Base-by-base conservation (phyloP, 1,140 invertebrate genomes). In the Macrosteles quadrilineatus region DNA sequence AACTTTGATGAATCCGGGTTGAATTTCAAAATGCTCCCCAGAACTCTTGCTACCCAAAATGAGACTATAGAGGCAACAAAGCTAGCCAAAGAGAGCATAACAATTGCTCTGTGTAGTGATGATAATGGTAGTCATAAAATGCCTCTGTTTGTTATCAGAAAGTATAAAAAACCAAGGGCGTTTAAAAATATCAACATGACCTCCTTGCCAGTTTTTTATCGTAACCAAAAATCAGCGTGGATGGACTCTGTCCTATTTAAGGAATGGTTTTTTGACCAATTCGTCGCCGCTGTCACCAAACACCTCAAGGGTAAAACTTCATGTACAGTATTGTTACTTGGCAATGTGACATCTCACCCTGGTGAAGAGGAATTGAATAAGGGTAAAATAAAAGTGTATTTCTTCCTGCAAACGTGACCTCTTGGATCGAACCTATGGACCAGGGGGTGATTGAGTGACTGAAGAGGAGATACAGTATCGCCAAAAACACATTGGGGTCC, bases 1-100 rank as follows among this genome's bases (percentile, higher is more conserved):
- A n/a, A n/a, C n/a, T n/a, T 65, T 21, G 29, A 65, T 40, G 63
- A 65, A 32, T 9, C 63, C 9, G 29, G 63, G 11, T 21, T 36
- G 40, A 65, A 65, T 21, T 36, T n/a, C 23, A 36, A 65, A 65
- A 65, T 36, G 29, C 29, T 65, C 11, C 29, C 17, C 4, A 2
- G 36, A n/a, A n/a, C n/a, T n/a, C n/a, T n/a, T n/a, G 3, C 21
- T 36, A 36, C 31, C 32, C 12, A 17, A 23, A 36, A n/a, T 17
- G n/a, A n/a, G 6, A 40, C 14, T 36, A 19, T 6, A 19, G 19
- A 55, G 6, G 50, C 6, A 55, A 6, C 50, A n/a, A n/a, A n/a
- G n/a, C 50, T 4, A 6, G 23, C 6, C 17, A 55, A 21, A 21
- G 19, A 19, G 6, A 23, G 23, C 6, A 55, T 17, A 55, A 17